phyloP scores from a whole-genome alignment of 35 echinoderm and acorn worm species.

The Amphiura filiformis region DNA sequence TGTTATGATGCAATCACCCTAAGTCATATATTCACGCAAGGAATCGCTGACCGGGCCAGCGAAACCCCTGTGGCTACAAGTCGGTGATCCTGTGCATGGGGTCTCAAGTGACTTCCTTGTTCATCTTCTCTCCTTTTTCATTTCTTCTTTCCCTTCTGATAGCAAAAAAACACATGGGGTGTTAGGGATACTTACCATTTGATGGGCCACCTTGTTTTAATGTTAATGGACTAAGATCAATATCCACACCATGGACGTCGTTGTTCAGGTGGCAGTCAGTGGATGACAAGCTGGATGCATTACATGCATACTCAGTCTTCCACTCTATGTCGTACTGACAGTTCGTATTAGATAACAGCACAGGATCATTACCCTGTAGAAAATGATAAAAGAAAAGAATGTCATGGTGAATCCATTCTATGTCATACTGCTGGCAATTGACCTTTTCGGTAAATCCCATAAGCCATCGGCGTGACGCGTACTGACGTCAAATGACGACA shows the following conservation, averaged over 20 bases:
- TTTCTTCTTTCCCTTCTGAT: too few relatives aligned
- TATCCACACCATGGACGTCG: constrained; percentile 68
- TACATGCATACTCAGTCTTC: constrained; percentile 93
- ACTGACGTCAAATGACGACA: too few relatives aligned
- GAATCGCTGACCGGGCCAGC: too few relatives aligned
- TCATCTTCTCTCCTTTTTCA: too few relatives aligned
- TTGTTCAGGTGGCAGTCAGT: constrained; percentile 58
- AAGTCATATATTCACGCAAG: too few relatives aligned
- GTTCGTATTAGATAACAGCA: constrained; percentile 65
- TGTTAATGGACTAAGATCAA: constrained; percentile 76
- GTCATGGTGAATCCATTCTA: background rate
- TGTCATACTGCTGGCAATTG: background rate
- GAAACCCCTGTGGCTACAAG: too few relatives aligned
- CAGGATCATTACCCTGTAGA: constrained; percentile 62
- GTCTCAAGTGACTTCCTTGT: background rate
- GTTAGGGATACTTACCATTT: background rate
- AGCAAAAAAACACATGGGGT: background rate
- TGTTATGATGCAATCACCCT: too few relatives aligned
- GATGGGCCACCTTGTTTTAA: too few relatives aligned
- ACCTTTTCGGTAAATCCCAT: too few relatives aligned
- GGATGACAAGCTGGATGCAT: constrained; percentile 51
- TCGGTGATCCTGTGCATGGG: background rate
- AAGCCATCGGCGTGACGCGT: too few relatives aligned
- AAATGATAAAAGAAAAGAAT: background rate
- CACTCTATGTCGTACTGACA: constrained; percentile 85